Conservation (phyloP, 2,113 vertebrate species). For the Microcebus griseorufus region DNA sequence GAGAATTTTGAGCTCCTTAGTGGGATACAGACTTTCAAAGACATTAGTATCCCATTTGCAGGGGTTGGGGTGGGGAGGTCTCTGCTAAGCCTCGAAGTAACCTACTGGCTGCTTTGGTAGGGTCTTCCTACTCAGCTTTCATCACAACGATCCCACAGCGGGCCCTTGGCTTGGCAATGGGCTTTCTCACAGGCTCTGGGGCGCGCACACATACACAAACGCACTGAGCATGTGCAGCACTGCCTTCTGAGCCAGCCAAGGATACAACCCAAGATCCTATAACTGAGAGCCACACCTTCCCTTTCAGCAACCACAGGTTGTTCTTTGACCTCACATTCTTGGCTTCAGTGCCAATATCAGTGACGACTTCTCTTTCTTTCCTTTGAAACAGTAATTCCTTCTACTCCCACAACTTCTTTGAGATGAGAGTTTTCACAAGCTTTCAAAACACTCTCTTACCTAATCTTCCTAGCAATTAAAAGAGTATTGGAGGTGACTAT, state of each 20-base stretch:
- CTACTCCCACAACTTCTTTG: background rate
- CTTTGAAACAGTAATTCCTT: conserved; percentile 21
- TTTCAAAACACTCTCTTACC: conserved; percentile 26
- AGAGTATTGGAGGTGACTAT: background rate
- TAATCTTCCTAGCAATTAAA: background rate
- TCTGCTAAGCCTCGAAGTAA: background rate
- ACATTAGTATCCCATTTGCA: background rate
- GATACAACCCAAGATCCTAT: background rate
- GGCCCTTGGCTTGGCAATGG: background rate
- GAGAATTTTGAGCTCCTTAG: background rate
- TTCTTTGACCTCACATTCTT: conserved; percentile 50
- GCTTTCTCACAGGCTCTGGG: background rate
- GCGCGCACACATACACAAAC: background rate
- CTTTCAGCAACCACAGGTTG: conserved; percentile 9
- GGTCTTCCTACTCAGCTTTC: background rate
- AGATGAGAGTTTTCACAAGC: conserved; percentile 1
- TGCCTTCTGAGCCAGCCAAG: background rate
- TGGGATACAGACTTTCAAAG: background rate
- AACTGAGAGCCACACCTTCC: conserved; percentile 3
- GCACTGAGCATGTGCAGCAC: background rate
- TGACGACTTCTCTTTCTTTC: background rate
- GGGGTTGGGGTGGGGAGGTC: background rate
- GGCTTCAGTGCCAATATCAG: conserved; percentile 33
- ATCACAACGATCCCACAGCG: background rate
- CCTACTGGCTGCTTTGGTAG: background rate